phyloP scores from a whole-genome alignment of 35 echinoderm and acorn worm genomes.

The Apostichopus californicus region DNA sequence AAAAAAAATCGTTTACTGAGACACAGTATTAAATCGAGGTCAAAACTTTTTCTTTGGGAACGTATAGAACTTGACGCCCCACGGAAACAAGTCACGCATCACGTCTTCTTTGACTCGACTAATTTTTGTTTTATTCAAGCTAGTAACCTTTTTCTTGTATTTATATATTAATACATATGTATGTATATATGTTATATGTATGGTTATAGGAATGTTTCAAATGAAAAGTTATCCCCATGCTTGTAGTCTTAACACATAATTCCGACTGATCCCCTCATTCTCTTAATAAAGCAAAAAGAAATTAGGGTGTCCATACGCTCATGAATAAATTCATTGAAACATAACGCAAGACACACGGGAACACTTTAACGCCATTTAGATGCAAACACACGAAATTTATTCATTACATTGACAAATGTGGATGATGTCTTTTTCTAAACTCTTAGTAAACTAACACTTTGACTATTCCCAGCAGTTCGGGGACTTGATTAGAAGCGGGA shows the following conservation, averaged over 20 bases:
- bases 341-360: not conserved
- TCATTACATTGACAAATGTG: constrained; percentile 3
- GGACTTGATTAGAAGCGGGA: not conserved
- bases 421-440: not conserved
- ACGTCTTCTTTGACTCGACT: too few species aligned
- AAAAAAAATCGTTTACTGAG: too few species aligned
- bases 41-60: too few species aligned
- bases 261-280: not conserved
- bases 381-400: constrained; percentile 9
- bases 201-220: not conserved
- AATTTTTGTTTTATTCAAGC: not conserved
- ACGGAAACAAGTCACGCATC: too few species aligned
- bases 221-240: not conserved
- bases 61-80: too few species aligned
- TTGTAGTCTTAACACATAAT: not conserved
- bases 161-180: not conserved
- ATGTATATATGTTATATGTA: not conserved
- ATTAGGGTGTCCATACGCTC: not conserved
- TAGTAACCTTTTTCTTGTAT: not conserved
- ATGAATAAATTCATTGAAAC: constrained; percentile 19
- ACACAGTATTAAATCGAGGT: too few species aligned
- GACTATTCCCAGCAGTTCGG: not conserved
- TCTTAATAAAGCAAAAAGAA: not conserved
- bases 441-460: not conserved
- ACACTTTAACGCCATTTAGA: constrained; percentile 11